Evolutionary conservation across 2,888 invertebrate genomes (phyloP), one percentile per base, ranked within the genome.

Genomic region (Pachymerium ferrugineum): DNA sequence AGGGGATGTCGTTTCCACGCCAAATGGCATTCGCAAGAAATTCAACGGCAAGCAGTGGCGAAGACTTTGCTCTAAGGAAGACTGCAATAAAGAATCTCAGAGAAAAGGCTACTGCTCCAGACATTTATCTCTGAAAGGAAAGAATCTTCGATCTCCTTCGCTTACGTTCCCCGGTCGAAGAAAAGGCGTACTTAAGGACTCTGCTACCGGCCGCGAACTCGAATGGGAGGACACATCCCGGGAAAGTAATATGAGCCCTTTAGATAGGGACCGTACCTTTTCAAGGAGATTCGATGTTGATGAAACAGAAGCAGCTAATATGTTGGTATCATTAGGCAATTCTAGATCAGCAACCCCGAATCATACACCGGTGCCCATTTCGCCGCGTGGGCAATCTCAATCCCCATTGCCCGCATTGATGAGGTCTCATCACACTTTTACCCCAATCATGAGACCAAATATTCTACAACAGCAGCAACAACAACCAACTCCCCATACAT

Each of bases 31-130:
- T 79, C 87, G 97, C 14, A 99, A 99, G 86, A 99, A 98, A 85
- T 99, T 96, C 84, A 99, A 99, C 85, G 99, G 99, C 38, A 99
- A 99, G 85, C 99, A 99, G 83, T 99, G 98, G 99, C 88, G 98
- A 76, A 87, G 98, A 79, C 87, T 99, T 77, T 99, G 98, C 85
- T 96, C 96, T 75, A 93, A 93, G 83, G 93, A 94, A 80, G 93
- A 93, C 74, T 98, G 97, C 84, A 91, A 90, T 38, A 94, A 94
- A 85, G 98, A 99, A 87, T 97, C 97, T 80, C 98, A 99, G 85
- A 87, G 98, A 42, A 87, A 97, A 78, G 98, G 99, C 42, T 98
- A 88, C 85, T 99, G 98, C 83, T 99, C 98, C 25, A 86, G 98
- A 72, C 98, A 99, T 85, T 88, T 98, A 79, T 97, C 93, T 78